Conservation (phyloP, 2,797 vertebrate genomes). For the Gymnopithys bicolor region DNA sequence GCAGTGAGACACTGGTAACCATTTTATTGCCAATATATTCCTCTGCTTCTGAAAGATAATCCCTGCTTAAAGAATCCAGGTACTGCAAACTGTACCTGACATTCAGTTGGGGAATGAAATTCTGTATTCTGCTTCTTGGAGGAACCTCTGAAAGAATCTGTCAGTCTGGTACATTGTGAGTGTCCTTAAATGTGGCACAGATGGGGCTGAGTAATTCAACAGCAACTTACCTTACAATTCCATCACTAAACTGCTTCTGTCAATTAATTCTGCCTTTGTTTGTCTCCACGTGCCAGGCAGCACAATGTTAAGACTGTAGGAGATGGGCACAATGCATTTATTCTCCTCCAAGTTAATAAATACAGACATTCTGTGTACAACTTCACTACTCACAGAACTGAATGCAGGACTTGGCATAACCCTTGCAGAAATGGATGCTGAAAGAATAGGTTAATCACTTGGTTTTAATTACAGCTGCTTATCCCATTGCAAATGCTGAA, state of each 20-base stretch:
- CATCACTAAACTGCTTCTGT: background rate
- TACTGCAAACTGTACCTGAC: background rate
- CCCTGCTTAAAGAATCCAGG: background rate
- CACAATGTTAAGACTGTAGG: background rate
- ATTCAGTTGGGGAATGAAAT: background rate
- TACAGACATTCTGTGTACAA: background rate
- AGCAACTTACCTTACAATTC: background rate
- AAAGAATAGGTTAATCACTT: background rate
- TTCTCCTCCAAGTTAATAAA: background rate
- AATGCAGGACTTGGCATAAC: background rate
- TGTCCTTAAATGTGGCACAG: background rate
- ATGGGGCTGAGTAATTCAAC: background rate
- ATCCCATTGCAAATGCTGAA: background rate
- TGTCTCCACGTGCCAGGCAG: background rate
- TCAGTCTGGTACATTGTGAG: background rate
- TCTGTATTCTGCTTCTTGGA: background rate
- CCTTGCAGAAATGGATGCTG: background rate
- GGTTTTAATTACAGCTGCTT: background rate
- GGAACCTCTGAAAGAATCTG: background rate
- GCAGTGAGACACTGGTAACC: background rate
- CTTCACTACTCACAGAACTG: background rate
- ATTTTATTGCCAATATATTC: background rate
- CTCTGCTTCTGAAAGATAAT: background rate
- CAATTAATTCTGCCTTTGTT: background rate
- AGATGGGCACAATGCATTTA: background rate